A percentile compares a stretch with the other conserved stretches of the same genome.
Evolutionary conservation across 2,797 vertebrate species (phyloP).

Genomic region (Halcyon chelicuti): DNA sequence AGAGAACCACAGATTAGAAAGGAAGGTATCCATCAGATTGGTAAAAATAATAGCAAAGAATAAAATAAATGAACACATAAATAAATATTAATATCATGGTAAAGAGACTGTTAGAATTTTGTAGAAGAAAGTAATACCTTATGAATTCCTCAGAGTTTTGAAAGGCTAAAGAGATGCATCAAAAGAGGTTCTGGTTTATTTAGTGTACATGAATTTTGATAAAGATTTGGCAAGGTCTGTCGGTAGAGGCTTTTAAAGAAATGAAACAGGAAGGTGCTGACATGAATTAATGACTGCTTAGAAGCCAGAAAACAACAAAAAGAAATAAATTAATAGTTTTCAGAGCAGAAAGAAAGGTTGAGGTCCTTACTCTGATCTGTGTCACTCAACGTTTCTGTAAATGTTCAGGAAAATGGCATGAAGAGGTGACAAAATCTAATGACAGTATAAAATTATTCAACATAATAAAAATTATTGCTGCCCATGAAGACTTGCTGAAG

Average conservation of each 20-base stretch:
- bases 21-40: not conserved
- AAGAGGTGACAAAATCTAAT: not conserved
- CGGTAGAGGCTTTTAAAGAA: not conserved
- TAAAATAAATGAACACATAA: not conserved
- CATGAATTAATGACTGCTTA: not conserved
- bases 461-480: not conserved
- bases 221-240: not conserved
- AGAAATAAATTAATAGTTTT: not conserved
- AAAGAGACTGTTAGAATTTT: not conserved
- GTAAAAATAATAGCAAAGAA: not conserved
- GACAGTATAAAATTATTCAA: not conserved
- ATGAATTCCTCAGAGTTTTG: not conserved
- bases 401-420: not conserved
- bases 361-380: not conserved
- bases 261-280: not conserved
- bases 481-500: not conserved
- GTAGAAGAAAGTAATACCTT: not conserved
- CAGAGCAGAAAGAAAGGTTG: not conserved
- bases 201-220: not conserved
- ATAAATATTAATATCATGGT: not conserved
- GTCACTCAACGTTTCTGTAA: not conserved
- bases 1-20: not conserved
- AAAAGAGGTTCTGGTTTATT: not conserved
- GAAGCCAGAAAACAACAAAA: not conserved
- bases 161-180: not conserved